Conservation (phyloP, 2,113 vertebrate genomes). For the Neomonachus schauinslandi region DNA sequence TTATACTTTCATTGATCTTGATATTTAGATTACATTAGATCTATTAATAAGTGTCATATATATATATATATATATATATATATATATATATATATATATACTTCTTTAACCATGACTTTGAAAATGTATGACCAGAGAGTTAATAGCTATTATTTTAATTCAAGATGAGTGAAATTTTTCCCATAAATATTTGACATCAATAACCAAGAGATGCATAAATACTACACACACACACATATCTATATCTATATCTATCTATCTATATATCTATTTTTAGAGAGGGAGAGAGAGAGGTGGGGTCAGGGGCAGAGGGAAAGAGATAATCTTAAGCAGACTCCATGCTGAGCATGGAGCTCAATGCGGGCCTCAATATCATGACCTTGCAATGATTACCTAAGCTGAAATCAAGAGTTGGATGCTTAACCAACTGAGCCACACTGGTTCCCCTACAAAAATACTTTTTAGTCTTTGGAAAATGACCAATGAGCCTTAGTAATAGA, state of each 20-base stretch:
- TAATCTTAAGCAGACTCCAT: no score
- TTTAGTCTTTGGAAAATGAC: not conserved
- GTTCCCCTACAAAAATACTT: not conserved
- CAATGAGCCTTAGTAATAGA: not conserved
- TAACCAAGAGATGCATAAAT: not conserved
- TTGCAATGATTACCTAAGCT: not conserved
- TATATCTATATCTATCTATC: no score
- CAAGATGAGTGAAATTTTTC: not conserved
- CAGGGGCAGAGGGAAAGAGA: no score
- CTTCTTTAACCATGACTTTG: not conserved
- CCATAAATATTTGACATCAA: not conserved
- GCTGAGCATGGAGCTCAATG: no score
- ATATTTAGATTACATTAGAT: conserved; percentile 62
- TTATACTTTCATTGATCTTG: conserved; percentile 75
- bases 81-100: not conserved
- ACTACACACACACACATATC: no score
- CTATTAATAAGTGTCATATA: conserved; percentile 68
- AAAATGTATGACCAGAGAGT: not conserved
- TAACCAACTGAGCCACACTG: not conserved
- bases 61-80: not conserved
- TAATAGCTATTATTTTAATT: not conserved
- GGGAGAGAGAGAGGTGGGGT: no score
- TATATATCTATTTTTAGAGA: no score
- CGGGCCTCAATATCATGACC: no score
- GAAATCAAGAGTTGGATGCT: not conserved